Evolutionary conservation across 2,113 vertebrate genomes (phyloP).

Genomic region (Monopterus albus): DNA sequence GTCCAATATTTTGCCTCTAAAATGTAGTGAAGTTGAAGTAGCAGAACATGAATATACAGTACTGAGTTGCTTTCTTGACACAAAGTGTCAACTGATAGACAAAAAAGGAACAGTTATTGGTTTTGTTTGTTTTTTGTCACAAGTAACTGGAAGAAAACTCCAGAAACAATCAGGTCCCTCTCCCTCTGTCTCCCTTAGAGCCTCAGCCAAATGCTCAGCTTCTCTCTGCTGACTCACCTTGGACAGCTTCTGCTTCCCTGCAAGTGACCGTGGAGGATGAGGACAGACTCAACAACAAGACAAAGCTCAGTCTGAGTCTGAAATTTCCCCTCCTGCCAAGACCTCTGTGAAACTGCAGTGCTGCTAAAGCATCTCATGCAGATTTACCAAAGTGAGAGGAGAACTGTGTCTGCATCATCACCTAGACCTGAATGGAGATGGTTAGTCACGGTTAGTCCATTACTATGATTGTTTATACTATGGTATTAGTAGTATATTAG

Average conservation of each 20-base stretch:
- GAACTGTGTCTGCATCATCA: conserved; percentile 23
- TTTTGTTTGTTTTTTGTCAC: neutral
- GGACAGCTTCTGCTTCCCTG: conserved; percentile 56
- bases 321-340: conserved; percentile 34
- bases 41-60: no score
- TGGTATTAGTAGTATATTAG: neutral
- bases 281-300: conserved; percentile 24
- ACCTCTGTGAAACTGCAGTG: conserved; percentile 14
- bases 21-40: no score
- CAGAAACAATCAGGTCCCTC: conserved; percentile 12
- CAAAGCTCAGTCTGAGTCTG: conserved; percentile 30
- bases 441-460: no score
- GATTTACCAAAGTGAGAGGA: conserved; percentile 27
- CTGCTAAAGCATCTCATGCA: conserved; percentile 22
- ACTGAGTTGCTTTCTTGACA: no score
- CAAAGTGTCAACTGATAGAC: neutral
- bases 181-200: conserved; percentile 7
- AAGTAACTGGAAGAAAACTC: neutral
- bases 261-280: conserved; percentile 43
- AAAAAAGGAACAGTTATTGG: neutral
- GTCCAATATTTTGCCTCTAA: no score
- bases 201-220: conserved; percentile 56
- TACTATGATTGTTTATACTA: no score
- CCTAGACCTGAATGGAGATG: conserved; percentile 16
- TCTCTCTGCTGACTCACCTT: conserved; percentile 65